phyloP scores from a whole-genome alignment of 1,140 invertebrate genomes.

The Triops longicaudatus region DNA sequence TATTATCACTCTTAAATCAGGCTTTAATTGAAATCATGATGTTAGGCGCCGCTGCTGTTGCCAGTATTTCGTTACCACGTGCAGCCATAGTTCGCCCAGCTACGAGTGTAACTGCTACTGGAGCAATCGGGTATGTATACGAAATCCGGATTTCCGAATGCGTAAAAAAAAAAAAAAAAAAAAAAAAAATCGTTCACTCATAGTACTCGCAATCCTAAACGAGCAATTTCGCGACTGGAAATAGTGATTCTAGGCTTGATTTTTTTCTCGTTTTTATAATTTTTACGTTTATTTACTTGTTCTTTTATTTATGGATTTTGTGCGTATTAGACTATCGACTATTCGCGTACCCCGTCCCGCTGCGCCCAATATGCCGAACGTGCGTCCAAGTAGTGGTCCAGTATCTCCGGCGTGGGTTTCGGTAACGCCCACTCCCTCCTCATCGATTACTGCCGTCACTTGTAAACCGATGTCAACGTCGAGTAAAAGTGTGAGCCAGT shows the following conservation, averaged over 20 bases:
- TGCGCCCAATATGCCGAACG: not conserved
- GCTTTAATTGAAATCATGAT: not conserved
- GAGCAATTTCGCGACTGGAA: no score
- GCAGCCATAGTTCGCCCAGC: not conserved
- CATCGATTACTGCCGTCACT: not conserved
- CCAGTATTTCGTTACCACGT: constrained; percentile 21
- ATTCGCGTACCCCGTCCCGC: not conserved
- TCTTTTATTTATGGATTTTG: not conserved
- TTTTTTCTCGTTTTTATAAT: no score
- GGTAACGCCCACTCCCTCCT: constrained; percentile 6
- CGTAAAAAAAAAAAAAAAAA: no score
- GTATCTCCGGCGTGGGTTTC: constrained; percentile 18
- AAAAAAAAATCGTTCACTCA: no score
- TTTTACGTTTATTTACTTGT: not conserved
- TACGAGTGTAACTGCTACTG: constrained; percentile 2
- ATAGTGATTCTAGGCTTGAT: no score
- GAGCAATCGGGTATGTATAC: constrained; percentile 18
- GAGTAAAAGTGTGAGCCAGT: not conserved
- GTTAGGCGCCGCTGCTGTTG: constrained; percentile 25
- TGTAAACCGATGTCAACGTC: not conserved
- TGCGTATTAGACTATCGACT: not conserved
- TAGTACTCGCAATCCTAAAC: no score
- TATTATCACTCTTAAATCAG: not conserved
- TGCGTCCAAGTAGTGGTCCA: not conserved
- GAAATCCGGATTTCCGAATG: no score